Evolutionary conservation across 2,888 invertebrate genomes (phyloP).

Genomic region (Cosmopolites sordidus): DNA sequence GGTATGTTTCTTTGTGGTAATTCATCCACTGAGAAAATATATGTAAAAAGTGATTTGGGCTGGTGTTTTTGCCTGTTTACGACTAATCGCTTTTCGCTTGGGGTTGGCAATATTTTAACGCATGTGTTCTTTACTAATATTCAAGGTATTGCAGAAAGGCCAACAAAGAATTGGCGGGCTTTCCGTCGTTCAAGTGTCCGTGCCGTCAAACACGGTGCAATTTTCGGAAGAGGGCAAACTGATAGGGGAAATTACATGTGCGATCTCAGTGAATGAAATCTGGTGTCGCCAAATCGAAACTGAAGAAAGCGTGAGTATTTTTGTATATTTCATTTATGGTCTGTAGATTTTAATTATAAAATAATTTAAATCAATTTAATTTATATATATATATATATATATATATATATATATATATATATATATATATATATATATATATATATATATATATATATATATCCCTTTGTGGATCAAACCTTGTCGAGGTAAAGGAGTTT

Average conservation of each 20-base stretch:
- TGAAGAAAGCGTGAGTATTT: slow-evolving; percentile 49
- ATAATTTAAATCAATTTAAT: no score
- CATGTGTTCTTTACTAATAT: slow-evolving; percentile 26
- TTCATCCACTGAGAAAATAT: no score
- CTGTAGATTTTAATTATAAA: no score
- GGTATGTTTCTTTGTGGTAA: no score
- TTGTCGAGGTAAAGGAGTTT: no score
- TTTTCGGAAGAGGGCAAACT: slow-evolving; percentile 46
- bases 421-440: no score
- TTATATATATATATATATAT: no score
- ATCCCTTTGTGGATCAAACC: no score
- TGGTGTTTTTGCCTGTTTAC: slow-evolving; percentile 7
- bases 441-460: no score
- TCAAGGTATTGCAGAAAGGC: slow-evolving; percentile 46
- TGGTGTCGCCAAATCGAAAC: slow-evolving; percentile 53
- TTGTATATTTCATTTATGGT: no score
- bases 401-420: no score
- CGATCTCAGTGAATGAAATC: slow-evolving; percentile 49
- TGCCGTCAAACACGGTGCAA: slow-evolving; percentile 43
- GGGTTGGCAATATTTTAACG: slow-evolving; percentile 28
- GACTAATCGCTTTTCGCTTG: slow-evolving; percentile 25
- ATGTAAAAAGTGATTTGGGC: no score
- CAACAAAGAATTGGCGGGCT: slow-evolving; percentile 25
- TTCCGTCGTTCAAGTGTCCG: slow-evolving; percentile 37
- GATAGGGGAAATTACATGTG: slow-evolving; percentile 47